Evolutionary conservation across 2,888 invertebrate species (phyloP), one percentile per base, ranked within the genome.

Genomic region (Phyllotreta striolata): DNA sequence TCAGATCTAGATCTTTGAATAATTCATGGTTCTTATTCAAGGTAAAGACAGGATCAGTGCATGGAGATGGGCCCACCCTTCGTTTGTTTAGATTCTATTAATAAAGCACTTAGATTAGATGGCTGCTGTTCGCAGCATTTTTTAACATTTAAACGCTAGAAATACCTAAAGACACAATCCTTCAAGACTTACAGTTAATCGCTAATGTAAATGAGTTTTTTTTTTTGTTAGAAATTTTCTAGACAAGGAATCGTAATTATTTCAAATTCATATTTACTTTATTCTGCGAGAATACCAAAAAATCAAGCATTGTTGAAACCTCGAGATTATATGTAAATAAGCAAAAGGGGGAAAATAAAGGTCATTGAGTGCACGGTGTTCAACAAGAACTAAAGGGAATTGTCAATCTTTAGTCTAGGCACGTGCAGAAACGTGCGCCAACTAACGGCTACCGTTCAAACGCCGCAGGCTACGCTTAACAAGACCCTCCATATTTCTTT

Each of bases 1-100:
- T 72, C 77, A 78, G 77, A 77, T 77, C 72, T 74, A 76, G 77
- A 78, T 78, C 77, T 77, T 76, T 80, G 77, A 79, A 79, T 80
- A 75, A 80, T 80, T 79, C 78, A 80, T 79, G 70, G 68, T 66
- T 69, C 66, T 72, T 73, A 78, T 76, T 77, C 75, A 76, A 77
- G 77, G 77, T 79, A 79, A 76, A 77, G 78, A 76, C 75, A 73
- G 71, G 66, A 74, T 77, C 75, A 71, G 75, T 74, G 73, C 73
- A 24, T 24, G 24, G 24, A 73, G 72, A 73, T 72, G 61, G 55
- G 44, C 65, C 52, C 69, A 74, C 77, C 77, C 73, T 64, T 62
- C 72, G 77, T 75, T 74, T 78, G 74, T 78, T 78, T 78, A 75
- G 73, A 73, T 77, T 78, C 77, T 77, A 78, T 78, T 79, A 79